Percentiles rank a stretch among this genome's conserved stretches.
Conservation (phyloP, 2,113 vertebrate species). For the Excalfactoria chinensis region DNA sequence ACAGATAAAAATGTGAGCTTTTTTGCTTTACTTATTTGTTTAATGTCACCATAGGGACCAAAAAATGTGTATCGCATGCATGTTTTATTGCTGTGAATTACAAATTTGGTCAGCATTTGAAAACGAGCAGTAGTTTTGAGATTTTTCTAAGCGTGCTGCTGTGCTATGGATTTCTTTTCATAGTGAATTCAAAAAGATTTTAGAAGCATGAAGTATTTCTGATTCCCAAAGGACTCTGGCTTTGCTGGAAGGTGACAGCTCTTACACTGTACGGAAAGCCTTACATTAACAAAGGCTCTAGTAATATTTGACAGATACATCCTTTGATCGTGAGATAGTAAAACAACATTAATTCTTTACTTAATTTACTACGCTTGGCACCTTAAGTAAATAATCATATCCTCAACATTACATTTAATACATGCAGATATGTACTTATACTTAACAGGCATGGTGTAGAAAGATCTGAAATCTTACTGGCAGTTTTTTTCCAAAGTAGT, state of each 20-base stretch:
- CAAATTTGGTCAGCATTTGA: neutral
- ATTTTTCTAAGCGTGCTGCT: neutral
- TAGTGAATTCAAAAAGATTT: constrained; percentile 28
- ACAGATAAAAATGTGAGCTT: neutral
- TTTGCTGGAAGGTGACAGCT: constrained; percentile 19
- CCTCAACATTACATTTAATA: neutral
- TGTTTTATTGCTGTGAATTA: neutral
- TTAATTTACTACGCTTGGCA: neutral
- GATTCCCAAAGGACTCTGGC: neutral
- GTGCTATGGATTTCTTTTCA: constrained; percentile 9
- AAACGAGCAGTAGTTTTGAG: neutral
- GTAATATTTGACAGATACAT: neutral
- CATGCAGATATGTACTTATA: neutral
- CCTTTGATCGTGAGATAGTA: neutral
- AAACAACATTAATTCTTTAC: neutral
- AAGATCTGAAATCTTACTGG: neutral
- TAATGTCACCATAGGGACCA: neutral
- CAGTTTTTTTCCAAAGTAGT: neutral
- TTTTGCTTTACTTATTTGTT: neutral
- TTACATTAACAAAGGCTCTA: neutral
- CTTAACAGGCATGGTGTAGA: neutral
- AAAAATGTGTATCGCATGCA: neutral
- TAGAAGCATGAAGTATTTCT: constrained; percentile 7
- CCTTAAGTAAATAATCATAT: neutral
- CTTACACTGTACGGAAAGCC: neutral